Conservation (phyloP, 2,113 vertebrate species). For the Actinemys pallida region DNA sequence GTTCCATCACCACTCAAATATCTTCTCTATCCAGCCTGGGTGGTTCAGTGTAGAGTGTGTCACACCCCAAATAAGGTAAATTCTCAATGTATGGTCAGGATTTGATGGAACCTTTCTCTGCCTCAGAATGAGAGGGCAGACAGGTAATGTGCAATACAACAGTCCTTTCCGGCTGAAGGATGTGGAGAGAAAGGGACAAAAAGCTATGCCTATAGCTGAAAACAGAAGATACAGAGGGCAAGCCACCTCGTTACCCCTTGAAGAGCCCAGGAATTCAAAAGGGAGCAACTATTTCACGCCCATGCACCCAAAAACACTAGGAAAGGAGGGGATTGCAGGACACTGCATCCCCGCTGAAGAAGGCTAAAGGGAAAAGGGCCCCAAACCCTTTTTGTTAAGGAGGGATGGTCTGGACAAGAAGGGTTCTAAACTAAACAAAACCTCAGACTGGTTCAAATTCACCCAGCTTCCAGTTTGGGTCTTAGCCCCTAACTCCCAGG, state of each 20-base stretch:
- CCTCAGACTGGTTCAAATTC: no score
- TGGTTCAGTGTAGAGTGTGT: accelerated
- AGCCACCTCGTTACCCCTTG: not conserved
- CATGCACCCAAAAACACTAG: no score
- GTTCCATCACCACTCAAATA: not conserved
- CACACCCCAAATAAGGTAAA: accelerated
- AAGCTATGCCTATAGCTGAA: no score
- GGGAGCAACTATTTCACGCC: not conserved
- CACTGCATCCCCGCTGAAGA: no score
- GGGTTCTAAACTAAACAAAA: no score
- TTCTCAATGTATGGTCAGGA: accelerated
- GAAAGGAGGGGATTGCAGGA: no score
- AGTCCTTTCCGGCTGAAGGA: accelerated
- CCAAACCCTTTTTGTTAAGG: no score
- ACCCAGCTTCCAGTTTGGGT: no score
- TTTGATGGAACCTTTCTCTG: not conserved
- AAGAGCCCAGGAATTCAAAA: not conserved
- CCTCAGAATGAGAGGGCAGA: accelerated
- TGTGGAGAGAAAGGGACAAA: not conserved
- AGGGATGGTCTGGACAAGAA: no score
- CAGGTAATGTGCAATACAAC: not conserved
- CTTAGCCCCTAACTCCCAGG: no score
- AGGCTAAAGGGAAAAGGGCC: no score
- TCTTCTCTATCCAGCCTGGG: not conserved
- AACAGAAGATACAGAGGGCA: not conserved